Base-by-base conservation (phyloP, 2,113 vertebrate genomes). In the Aspiorhynchus laticeps region DNA sequence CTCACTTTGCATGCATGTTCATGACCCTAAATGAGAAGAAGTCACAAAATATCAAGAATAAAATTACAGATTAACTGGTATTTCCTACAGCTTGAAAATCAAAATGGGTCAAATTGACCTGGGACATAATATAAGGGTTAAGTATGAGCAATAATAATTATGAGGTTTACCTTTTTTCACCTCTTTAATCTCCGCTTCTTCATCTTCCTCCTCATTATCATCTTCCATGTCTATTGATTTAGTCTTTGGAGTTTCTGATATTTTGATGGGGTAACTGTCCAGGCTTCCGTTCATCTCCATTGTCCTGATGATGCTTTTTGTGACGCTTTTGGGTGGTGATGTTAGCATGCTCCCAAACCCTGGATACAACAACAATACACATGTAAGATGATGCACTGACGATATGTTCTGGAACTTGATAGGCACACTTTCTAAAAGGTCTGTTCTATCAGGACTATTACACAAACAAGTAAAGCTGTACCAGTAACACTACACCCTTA, bases 231-330 rank as follows among this genome's bases (percentile, higher is more conserved):
- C 56, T 19, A 83, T 81, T 12, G 88, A 56, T 38, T 92, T 93
- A 69, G 93, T 95, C 73, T 94, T 95, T 85, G 93, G 95, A 0
- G 94, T 95, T 79, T 96, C 95, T 61, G 94, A 93, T 88, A 93
- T 94, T 12, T 94, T 95, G 14, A 71, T 9, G 6, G 96, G 95
- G 5, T 93, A 95, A 81, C 93, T 95, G 93, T 98, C 96, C 91
- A 97, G 94, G 90, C 95, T 97, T 61, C 97, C 97, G 88, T 99
- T 99, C 93, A 97, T 93, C 87, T 95, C 94, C 94, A 98, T 96
- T 77, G 90, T 94, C 85, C 96, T 95, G 91, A 94, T 87, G 84
- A 96, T 92, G 93, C 91, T 94, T 88, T 92, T 95, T 0, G 93
- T 65, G 56, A 95, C 46, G 24, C 88, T 92, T 86, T 91, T 95